A percentile compares a stretch with the other conserved stretches of the same genome.
These are phyloP conservation scores for Caerostris extrusa DNA, from an alignment of 1,140 invertebrate species.

Conservation along the genomic window DNA sequence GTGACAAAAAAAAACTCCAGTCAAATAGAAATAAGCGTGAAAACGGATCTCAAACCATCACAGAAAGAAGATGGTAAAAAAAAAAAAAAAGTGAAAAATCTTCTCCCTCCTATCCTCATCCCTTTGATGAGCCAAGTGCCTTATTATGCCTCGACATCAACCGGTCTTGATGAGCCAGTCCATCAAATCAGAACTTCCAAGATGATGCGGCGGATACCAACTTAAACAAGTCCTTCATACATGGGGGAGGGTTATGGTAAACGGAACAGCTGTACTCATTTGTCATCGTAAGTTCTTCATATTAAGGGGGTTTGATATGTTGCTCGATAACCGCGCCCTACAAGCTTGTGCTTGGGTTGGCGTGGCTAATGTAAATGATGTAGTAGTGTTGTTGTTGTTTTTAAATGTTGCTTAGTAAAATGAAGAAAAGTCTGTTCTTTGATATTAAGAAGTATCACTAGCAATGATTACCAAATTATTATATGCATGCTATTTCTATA, in stretches of 20 bases:
- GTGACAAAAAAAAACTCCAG: not conserved
- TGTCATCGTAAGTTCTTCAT: slow-evolving; percentile 61
- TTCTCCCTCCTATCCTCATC: not conserved
- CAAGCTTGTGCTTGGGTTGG: not conserved
- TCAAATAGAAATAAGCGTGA: slow-evolving; percentile 56
- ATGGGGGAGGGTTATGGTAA: slow-evolving; percentile 42
- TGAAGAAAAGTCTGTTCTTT: too few relatives aligned
- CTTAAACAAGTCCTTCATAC: slow-evolving; percentile 26
- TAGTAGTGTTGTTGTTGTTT: not conserved
- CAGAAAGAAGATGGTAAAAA: not conserved
- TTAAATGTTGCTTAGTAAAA: not conserved
- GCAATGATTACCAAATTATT: too few relatives aligned
- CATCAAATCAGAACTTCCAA: slow-evolving; percentile 63
- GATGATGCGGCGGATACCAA: slow-evolving; percentile 48
- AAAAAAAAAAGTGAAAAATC: not conserved
- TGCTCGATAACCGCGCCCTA: slow-evolving; percentile 24
- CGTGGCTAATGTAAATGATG: not conserved
- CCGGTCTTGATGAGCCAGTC: slow-evolving; percentile 46
- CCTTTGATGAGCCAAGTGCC: slow-evolving; percentile 19
- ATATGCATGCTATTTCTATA: too few relatives aligned
- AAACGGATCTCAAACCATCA: slow-evolving; percentile 2
- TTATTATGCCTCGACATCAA: slow-evolving; percentile 37
- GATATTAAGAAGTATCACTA: too few relatives aligned
- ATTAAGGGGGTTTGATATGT: slow-evolving; percentile 16
- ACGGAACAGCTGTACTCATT: slow-evolving; percentile 70